phyloP scores from a whole-genome alignment of 64 coral and sea anemone species.

The Pocillopora verrucosa region DNA sequence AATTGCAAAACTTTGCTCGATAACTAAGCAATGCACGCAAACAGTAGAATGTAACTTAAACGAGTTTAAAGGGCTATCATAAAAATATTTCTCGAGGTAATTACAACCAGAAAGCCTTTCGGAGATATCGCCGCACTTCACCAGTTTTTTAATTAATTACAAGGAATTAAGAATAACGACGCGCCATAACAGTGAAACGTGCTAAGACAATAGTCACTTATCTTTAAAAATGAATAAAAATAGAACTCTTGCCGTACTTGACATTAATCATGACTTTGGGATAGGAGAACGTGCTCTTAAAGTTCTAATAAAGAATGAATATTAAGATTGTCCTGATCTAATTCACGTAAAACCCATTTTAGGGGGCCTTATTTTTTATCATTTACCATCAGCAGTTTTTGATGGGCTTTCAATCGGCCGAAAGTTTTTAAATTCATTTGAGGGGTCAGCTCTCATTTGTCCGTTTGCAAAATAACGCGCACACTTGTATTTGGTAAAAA shows the following conservation, averaged over 20 bases:
- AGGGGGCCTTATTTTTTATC: no score
- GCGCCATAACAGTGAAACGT: not conserved
- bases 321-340: no score
- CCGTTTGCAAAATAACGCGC: no score
- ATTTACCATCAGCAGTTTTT: no score
- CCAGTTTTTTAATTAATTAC: not conserved
- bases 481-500: no score
- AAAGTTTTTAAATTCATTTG: no score
- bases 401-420: no score
- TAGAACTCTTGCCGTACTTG: not conserved
- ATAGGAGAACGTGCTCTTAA: not conserved
- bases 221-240: not conserved
- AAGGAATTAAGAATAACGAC: not conserved
- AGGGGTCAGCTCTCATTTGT: no score
- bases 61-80: not conserved
- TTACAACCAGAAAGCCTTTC: not conserved
- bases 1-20: not conserved
- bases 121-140: not conserved
- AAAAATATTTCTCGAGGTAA: not conserved
- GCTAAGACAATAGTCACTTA: not conserved
- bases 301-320: no score
- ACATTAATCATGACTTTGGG: not conserved
- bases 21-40: not conserved
- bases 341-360: no score
- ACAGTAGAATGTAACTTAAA: not conserved